These are phyloP conservation scores for Drosophila nigrodunni DNA, from an alignment of 1,140 invertebrate species.

Conservation along the genomic window DNA sequence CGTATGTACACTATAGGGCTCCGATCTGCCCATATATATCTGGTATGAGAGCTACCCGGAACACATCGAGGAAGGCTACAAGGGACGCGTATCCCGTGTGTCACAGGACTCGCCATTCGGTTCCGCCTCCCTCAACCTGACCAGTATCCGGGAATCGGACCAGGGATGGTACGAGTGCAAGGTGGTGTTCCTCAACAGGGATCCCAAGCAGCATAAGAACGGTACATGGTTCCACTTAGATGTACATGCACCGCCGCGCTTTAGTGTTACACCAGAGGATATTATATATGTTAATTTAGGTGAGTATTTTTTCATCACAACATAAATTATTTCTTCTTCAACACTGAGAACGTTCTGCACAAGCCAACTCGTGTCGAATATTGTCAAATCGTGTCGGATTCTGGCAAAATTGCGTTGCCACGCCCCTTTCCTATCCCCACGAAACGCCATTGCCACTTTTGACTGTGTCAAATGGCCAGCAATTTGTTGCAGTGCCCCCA, in stretches of 20 bases:
- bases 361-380: constrained; percentile 12
- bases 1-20: constrained; percentile 88
- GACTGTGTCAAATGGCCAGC: constrained; percentile 76
- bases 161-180: constrained; percentile 99
- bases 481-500: constrained; percentile 69
- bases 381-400: constrained; percentile 17
- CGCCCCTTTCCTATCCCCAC: not conserved
- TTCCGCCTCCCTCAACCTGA: constrained; percentile 96
- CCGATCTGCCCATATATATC: constrained; percentile 97
- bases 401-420: constrained; percentile 5
- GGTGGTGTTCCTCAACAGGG: constrained; percentile 97
- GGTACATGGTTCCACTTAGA: constrained; percentile 98
- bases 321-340: constrained; percentile 44
- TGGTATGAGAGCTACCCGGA: constrained; percentile 98
- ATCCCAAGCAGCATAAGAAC: constrained; percentile 94
- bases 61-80: constrained; percentile 96
- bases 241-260: constrained; percentile 96
- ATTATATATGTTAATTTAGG: constrained; percentile 97
- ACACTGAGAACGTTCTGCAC: not conserved
- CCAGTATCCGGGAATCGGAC: constrained; percentile 95
- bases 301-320: constrained; percentile 68
- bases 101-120: constrained; percentile 94
- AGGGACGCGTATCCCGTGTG: constrained; percentile 94
- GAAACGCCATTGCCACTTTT: constrained; percentile 32
- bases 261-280: constrained; percentile 95